A percentile compares a stretch with the other conserved stretches of the same genome.
Conservation (phyloP, 2,797 vertebrate species). For the Cynodonichthys magdalenae region DNA sequence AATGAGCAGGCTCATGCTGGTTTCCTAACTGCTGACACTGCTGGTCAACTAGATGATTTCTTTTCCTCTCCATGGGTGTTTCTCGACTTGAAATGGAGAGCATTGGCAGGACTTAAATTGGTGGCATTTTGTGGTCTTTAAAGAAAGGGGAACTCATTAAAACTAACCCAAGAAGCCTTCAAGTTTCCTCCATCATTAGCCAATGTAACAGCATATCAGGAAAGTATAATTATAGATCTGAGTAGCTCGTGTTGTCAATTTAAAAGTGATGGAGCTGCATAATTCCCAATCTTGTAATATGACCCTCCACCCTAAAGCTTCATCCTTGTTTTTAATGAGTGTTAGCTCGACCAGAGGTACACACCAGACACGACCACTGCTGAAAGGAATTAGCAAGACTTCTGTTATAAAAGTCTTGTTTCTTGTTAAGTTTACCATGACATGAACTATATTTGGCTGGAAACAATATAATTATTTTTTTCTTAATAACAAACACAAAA, state of each 20-base stretch:
- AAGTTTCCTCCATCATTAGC: slow-evolving; percentile 93
- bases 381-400: slow-evolving; percentile 44
- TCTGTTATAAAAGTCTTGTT: slow-evolving; percentile 39
- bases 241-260: slow-evolving; percentile 98
- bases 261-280: slow-evolving; percentile 90
- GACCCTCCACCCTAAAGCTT: slow-evolving; percentile 82
- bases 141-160: slow-evolving; percentile 95
- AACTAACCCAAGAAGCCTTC: slow-evolving; percentile 85
- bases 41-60: slow-evolving; percentile 87
- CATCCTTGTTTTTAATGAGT: slow-evolving; percentile 91
- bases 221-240: slow-evolving; percentile 96
- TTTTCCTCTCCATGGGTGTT: slow-evolving; percentile 88
- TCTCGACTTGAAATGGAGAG: slow-evolving; percentile 91
- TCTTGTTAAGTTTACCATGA: slow-evolving; percentile 34
- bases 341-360: slow-evolving; percentile 81
- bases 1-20: slow-evolving; percentile 90
- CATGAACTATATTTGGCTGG: slow-evolving; percentile 23
- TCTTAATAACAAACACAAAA: no score
- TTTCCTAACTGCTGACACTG: slow-evolving; percentile 93
- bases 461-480: neutral
- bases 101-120: slow-evolving; percentile 99
- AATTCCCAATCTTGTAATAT: slow-evolving; percentile 87
- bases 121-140: slow-evolving; percentile 94
- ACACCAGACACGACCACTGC: slow-evolving; percentile 77
- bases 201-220: slow-evolving; percentile 92